These are phyloP conservation scores for Oreochromis tanganicae DNA, from an alignment of 2,113 vertebrate species.

Conservation along the genomic window DNA sequence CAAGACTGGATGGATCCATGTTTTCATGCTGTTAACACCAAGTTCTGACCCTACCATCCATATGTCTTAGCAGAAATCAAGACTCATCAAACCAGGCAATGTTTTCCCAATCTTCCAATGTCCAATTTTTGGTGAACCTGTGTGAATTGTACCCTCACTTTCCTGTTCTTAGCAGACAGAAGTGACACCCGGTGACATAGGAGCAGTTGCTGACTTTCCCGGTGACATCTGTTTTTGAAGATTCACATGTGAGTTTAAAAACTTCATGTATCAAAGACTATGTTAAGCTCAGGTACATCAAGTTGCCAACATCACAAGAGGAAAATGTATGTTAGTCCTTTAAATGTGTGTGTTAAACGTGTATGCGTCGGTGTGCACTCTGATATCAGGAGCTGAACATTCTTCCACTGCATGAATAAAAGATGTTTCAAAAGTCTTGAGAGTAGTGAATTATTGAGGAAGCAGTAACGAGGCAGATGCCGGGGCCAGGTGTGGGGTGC, in stretches of 20 bases:
- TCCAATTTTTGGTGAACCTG: not conserved
- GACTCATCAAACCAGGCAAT: not conserved
- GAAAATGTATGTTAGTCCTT: not conserved
- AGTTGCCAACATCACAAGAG: not conserved
- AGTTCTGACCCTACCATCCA: not conserved
- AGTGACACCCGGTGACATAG: not conserved
- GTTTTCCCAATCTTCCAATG: not conserved
- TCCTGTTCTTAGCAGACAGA: not conserved
- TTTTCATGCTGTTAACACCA: not conserved
- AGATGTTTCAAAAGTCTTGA: constrained; percentile 60
- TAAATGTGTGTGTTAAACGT: not conserved
- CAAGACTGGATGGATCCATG: not conserved
- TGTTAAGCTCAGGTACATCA: not conserved
- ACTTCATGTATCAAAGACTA: not conserved
- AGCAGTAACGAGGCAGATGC: constrained; percentile 37
- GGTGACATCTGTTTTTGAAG: not conserved
- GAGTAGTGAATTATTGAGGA: constrained; percentile 68
- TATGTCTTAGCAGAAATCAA: not conserved
- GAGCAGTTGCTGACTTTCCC: not conserved
- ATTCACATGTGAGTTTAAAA: not conserved
- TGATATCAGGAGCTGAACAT: constrained; percentile 29
- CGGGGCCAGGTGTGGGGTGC: constrained; percentile 21
- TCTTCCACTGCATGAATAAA: constrained; percentile 68
- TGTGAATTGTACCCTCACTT: not conserved
- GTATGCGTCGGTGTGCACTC: not conserved